Percentiles rank a stretch among this genome's conserved stretches.
These are phyloP conservation scores for Bathynomus jamesi DNA, from an alignment of 1,140 invertebrate species.

Conservation along the genomic window DNA sequence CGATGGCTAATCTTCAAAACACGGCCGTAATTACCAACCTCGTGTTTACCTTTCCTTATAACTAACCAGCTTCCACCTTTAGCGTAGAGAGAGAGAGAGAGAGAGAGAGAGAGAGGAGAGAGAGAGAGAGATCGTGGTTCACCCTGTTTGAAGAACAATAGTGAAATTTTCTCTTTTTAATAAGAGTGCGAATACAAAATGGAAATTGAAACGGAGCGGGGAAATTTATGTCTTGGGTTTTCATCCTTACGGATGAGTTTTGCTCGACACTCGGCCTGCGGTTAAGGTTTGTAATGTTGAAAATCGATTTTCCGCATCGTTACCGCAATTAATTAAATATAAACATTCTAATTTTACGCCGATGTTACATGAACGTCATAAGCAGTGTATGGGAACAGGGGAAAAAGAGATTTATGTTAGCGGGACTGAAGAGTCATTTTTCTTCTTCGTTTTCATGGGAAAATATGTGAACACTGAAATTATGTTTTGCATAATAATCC, in stretches of 20 bases:
- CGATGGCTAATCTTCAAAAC: too few relatives aligned
- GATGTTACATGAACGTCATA: conserved; percentile 32
- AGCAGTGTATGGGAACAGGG: conserved; percentile 11
- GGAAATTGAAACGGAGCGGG: background rate
- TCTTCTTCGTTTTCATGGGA: background rate
- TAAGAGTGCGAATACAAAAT: background rate
- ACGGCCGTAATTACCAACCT: too few relatives aligned
- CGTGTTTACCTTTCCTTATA: too few relatives aligned
- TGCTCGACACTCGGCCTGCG: conserved; percentile 18
- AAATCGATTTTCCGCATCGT: conserved; percentile 35
- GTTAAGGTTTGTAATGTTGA: conserved; percentile 35
- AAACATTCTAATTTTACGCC: conserved; percentile 35
- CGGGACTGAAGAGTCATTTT: conserved; percentile 1
- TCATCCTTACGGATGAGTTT: conserved; percentile 12
- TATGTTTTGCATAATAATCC: conserved; percentile 36
- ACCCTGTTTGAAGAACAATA: background rate
- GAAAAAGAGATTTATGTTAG: conserved; percentile 8
- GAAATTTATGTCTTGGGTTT: background rate
- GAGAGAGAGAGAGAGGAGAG: background rate
- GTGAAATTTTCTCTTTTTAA: background rate
- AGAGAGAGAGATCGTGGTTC: background rate
- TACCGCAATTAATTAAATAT: conserved; percentile 36
- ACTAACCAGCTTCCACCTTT: too few relatives aligned
- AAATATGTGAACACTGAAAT: conserved; percentile 28
- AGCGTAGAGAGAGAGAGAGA: background rate